phyloP scores from a whole-genome alignment of 2,888 invertebrate species.

The Apamea crenata region DNA sequence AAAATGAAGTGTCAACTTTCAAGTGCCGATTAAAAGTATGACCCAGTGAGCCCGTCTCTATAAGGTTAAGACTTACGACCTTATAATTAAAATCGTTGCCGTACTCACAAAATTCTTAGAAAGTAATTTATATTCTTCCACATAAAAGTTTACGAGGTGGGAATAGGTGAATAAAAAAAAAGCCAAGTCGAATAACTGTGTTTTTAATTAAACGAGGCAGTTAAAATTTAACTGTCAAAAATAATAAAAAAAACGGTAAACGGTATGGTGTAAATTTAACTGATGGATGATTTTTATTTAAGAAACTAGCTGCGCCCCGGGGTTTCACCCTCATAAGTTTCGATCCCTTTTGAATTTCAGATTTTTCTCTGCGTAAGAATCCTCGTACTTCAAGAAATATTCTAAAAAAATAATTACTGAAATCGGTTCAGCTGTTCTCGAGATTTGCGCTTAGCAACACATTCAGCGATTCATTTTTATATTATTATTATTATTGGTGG shows the following conservation, averaged over 20 bases:
- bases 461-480: no score
- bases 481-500: no score
- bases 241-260: no score
- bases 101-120: conserved; percentile 52
- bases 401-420: no score
- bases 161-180: conserved; percentile 59
- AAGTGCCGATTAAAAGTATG: conserved; percentile 36
- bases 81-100: conserved; percentile 62
- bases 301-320: no score
- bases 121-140: conserved; percentile 65
- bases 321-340: no score
- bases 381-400: no score
- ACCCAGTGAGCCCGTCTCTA: conserved; percentile 1
- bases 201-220: conserved; percentile 53
- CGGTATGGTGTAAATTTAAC: background rate
- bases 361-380: no score
- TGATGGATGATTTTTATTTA: conserved; percentile 7
- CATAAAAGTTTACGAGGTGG: conserved; percentile 67
- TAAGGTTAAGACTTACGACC: conserved; percentile 28
- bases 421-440: no score
- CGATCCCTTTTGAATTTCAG: no score
- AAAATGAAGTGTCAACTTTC: conserved; percentile 30
- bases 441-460: no score
- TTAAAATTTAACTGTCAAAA: conserved; percentile 46
- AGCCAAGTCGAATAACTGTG: conserved; percentile 43